Evolutionary conservation across 2,888 invertebrate genomes (phyloP), one percentile per base, ranked within the genome.

Genomic region (Girardia tigrina): DNA sequence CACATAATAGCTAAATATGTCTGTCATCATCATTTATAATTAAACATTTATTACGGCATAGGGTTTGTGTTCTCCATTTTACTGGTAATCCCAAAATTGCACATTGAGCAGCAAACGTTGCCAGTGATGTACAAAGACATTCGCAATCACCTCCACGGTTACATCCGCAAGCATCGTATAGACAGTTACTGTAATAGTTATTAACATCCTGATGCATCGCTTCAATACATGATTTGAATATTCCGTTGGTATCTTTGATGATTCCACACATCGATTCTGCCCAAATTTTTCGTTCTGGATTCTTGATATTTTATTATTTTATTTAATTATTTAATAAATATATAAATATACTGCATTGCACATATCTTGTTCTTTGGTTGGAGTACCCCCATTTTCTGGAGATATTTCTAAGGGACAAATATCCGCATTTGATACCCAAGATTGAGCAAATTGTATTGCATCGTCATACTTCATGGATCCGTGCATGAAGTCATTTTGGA

Each of bases 61-160:
- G 84, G 16, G 90, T 88, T 81, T 89, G 90, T 16, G 88, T 88
- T 80, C 94, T 86, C 93, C 93, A 94, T 80, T 88, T 88, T 74
- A 93, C 88, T 1, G 87, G 87, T 8, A 91, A 88, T 0, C 92
- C 92, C 76, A 89, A 86, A 0, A 86, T 85, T 77, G 89, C 89
- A 81, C 94, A 94, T 78, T 89, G 89, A 79, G 91, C 89, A 42
- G 91, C 91, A 83, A 93, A 94, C 0, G 91, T 90, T 0, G 92
- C 90, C 26, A 94, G 85, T 12, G 92, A 91, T 0, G 92, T 90
- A 84, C 94, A 94, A 0, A 92, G 85, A 83, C 93, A 93, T 79
- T 89, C 90, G 83, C 91, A 91, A 80, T 94, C 93, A 0, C 90
- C 93, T 42, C 93, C 93, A 82, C 89, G 86, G 85, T 92, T 91